Evolutionary conservation across 2,888 invertebrate species (phyloP).

Genomic region (Eupithecia dodoneata): DNA sequence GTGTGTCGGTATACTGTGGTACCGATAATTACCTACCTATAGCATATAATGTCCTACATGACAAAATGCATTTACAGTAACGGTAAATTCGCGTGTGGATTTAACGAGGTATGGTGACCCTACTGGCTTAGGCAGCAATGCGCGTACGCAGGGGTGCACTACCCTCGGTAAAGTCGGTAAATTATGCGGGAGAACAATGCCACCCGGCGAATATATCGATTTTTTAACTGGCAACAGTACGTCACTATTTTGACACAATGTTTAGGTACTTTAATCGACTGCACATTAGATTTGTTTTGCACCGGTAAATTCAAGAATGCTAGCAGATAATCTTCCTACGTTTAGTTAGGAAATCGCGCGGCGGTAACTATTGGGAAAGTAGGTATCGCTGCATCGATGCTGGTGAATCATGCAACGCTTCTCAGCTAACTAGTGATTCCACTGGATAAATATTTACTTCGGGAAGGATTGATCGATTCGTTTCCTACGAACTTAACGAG

Average conservation of each 20-base stretch:
- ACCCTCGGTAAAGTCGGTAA: conserved; percentile 64
- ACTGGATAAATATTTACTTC: conserved; percentile 65
- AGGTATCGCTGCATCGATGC: conserved; percentile 49
- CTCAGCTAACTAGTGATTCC: conserved; percentile 53
- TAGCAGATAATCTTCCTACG: conserved; percentile 33
- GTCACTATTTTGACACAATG: conserved; percentile 33
- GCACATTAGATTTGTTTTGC: conserved; percentile 6
- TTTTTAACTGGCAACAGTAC: conserved; percentile 63
- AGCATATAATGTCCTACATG: conserved; percentile 37
- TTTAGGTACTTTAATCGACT: background rate
- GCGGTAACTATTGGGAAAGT: conserved; percentile 52
- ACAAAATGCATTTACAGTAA: conserved; percentile 57
- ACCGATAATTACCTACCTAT: conserved; percentile 10
- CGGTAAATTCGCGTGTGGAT: conserved; percentile 66
- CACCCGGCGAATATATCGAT: conserved; percentile 62
- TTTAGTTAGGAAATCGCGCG: conserved; percentile 48
- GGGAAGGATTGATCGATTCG: conserved; percentile 59
- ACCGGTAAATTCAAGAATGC: conserved; percentile 39
- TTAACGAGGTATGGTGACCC: conserved; percentile 45
- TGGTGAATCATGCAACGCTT: conserved; percentile 63
- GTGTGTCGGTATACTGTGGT: background rate
- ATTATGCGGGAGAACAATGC: conserved; percentile 68
- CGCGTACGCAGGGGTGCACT: conserved; percentile 69
- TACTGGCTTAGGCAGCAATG: conserved; percentile 45
- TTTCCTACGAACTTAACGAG: conserved; percentile 55